phyloP scores from a whole-genome alignment of 2,797 vertebrate species.

The Notolabrus celidotus region DNA sequence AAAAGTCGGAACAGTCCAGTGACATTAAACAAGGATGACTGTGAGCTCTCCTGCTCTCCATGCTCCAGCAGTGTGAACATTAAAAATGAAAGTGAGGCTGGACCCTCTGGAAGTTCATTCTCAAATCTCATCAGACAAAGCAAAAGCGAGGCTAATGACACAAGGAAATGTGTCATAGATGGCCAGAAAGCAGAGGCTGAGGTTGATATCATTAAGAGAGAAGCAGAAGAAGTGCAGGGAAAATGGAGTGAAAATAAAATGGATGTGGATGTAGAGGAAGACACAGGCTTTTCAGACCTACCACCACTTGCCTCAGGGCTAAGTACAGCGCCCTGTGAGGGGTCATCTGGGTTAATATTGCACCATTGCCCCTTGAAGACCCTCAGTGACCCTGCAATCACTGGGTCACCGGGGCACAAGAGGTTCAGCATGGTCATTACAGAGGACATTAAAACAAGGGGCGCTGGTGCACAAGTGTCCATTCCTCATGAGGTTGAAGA shows the following conservation, averaged over 20 bases:
- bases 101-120: constrained; percentile 25
- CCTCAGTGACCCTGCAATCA: constrained; percentile 9
- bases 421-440: constrained; percentile 19
- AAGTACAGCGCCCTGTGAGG: constrained; percentile 17
- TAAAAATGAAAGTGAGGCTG: constrained; percentile 34
- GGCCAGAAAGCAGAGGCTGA: constrained; percentile 12
- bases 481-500: constrained; percentile 24
- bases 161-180: constrained; percentile 16
- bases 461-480: background rate
- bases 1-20: constrained; percentile 36
- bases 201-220: constrained; percentile 14
- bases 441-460: constrained; percentile 31
- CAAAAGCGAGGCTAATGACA: constrained; percentile 6
- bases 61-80: constrained; percentile 30
- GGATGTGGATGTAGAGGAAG: constrained; percentile 23
- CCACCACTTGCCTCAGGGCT: constrained; percentile 10
- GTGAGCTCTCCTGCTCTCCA: constrained; percentile 33
- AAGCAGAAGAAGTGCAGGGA: constrained; percentile 5
- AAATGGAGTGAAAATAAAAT: constrained; percentile 4
- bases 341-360: constrained; percentile 45
- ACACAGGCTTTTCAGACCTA: constrained; percentile 5
- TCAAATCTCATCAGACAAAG: background rate
- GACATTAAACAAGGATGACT: constrained; percentile 31
- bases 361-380: constrained; percentile 36
- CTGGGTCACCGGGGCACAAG: constrained; percentile 34